phyloP scores from a whole-genome alignment of 2,888 invertebrate species.

The Germaria angustata region DNA sequence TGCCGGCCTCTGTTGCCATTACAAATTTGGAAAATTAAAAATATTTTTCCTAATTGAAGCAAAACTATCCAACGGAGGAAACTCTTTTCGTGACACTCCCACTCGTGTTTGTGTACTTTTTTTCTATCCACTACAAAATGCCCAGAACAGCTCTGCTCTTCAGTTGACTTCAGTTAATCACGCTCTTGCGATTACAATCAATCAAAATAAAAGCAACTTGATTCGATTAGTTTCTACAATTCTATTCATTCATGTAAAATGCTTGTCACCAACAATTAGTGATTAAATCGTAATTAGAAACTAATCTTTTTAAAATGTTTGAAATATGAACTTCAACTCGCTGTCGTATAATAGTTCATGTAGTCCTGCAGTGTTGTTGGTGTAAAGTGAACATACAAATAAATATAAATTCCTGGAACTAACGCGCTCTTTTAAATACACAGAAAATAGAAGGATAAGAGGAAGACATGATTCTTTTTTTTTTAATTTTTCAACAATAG shows the following conservation, averaged over 20 bases:
- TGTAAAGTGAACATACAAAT: neutral
- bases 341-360: neutral
- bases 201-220: slow-evolving; percentile 7
- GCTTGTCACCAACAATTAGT: slow-evolving; percentile 60
- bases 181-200: slow-evolving; percentile 9
- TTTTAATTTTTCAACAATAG: slow-evolving; percentile 21
- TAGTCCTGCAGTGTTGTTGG: neutral
- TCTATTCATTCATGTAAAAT: slow-evolving; percentile 2
- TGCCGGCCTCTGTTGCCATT: no score
- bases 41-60: no score
- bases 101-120: no score
- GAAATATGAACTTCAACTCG: slow-evolving; percentile 27
- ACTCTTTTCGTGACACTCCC: no score
- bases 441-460: neutral
- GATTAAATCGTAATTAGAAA: slow-evolving; percentile 60
- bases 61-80: no score
- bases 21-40: no score
- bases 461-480: no score
- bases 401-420: slow-evolving; percentile 47
- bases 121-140: no score
- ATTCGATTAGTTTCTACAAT: slow-evolving; percentile 16
- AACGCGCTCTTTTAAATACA: slow-evolving; percentile 18
- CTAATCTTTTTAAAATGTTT: slow-evolving; percentile 57
- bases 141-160: neutral
- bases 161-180: neutral